Conservation (phyloP, 2,113 vertebrate genomes). For the Tinamus guttatus region DNA sequence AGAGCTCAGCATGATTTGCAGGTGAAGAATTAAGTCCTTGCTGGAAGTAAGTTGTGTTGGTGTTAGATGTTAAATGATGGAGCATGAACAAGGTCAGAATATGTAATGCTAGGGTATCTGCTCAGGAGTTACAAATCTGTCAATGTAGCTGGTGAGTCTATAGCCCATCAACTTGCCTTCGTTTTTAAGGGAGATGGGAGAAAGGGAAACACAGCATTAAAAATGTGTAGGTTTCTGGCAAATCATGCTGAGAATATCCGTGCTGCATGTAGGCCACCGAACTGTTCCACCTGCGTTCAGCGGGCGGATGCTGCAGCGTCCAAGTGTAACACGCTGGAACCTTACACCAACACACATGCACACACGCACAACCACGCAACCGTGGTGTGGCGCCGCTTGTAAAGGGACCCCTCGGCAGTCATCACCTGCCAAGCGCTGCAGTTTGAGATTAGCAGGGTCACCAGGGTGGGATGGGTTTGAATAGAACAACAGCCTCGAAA, state of each 20-base stretch:
- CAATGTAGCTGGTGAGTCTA: neutral
- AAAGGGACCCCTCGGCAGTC: constrained; percentile 60
- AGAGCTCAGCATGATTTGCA: neutral
- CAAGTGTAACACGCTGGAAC: neutral
- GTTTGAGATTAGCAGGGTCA: constrained; percentile 64
- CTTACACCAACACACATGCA: neutral
- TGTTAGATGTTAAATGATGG: accelerated
- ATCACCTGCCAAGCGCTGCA: constrained; percentile 55
- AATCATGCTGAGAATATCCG: neutral
- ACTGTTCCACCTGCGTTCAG: neutral
- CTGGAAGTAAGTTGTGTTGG: neutral
- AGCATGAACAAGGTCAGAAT: neutral
- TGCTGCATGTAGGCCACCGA: neutral
- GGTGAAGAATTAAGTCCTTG: neutral
- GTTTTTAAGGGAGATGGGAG: neutral
- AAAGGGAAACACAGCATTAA: neutral
- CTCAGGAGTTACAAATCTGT: neutral
- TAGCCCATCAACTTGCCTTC: neutral
- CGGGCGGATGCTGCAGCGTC: neutral
- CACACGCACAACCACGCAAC: neutral
- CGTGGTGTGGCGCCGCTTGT: neutral
- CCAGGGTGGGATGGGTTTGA: neutral
- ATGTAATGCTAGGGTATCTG: too few relatives aligned
- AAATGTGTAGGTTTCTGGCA: neutral
- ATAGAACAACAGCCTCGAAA: neutral